Percentiles rank a stretch among this genome's conserved stretches.
phyloP scores from a whole-genome alignment of 1,140 invertebrate genomes.

The Helicoverpa zea region DNA sequence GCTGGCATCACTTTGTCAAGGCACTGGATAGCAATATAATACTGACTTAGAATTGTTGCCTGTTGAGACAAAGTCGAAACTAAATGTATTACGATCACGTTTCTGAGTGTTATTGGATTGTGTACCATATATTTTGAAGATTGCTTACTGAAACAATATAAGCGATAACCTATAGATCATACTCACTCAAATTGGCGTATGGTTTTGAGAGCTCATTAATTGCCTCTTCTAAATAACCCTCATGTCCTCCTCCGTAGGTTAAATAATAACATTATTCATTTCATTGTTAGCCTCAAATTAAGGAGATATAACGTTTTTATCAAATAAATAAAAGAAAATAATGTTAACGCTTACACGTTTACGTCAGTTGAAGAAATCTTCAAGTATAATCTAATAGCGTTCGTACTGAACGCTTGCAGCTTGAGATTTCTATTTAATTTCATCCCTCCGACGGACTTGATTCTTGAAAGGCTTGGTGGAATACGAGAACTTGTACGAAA shows the following conservation, averaged over 20 bases:
- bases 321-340: no score
- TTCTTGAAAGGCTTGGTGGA: constrained; percentile 14
- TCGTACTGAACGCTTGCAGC: not conserved
- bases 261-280: no score
- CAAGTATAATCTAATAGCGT: constrained; percentile 24
- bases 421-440: constrained; percentile 21
- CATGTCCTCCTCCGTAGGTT: no score
- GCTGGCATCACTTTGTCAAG: constrained; percentile 39
- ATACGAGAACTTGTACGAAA: constrained; percentile 4
- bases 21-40: not conserved
- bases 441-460: constrained; percentile 18
- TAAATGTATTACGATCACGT: not conserved
- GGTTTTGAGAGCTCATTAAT: no score
- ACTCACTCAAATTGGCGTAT: no score
- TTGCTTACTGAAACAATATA: no score
- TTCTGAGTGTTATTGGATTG: not conserved
- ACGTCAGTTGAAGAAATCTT: not conserved
- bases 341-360: no score
- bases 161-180: no score
- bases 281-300: no score
- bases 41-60: not conserved
- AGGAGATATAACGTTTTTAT: no score
- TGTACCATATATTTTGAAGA: not conserved
- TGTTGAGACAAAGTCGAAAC: constrained; percentile 9
- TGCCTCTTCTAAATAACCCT: no score